A percentile compares a stretch with the other conserved stretches of the same genome.
Conservation (phyloP, 2,888 invertebrate genomes). For the Cosmopolites sordidus region DNA sequence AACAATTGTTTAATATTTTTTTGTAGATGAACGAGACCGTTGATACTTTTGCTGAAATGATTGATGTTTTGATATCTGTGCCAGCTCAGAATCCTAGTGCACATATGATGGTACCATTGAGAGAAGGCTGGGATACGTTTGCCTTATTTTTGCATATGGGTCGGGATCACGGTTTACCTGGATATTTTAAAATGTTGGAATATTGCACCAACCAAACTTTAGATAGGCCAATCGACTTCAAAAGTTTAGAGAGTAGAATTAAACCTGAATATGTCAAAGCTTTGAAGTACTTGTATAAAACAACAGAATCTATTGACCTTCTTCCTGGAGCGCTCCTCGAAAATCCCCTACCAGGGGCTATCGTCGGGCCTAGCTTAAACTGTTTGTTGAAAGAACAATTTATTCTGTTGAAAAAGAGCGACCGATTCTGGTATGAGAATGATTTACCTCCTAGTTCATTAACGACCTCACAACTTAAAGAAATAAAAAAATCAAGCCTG, state of each 20-base stretch:
- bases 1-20: neutral
- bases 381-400: conserved; percentile 84
- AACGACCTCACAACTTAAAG: conserved; percentile 69
- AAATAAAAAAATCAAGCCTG: conserved; percentile 74
- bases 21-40: conserved; percentile 57
- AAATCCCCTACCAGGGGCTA: conserved; percentile 66
- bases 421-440: conserved; percentile 95
- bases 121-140: conserved; percentile 48
- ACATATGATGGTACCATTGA: conserved; percentile 47
- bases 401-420: conserved; percentile 74
- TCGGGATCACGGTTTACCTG: conserved; percentile 77
- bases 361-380: conserved; percentile 85
- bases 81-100: conserved; percentile 61
- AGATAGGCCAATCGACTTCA: conserved; percentile 36
- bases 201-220: conserved; percentile 55
- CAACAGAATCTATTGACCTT: conserved; percentile 76
- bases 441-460: conserved; percentile 86
- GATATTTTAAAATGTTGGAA: conserved; percentile 65
- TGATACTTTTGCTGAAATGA: conserved; percentile 48
- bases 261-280: conserved; percentile 57
- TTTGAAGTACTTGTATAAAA: conserved; percentile 64
- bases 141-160: conserved; percentile 58
- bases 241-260: conserved; percentile 57
- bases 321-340: conserved; percentile 81
- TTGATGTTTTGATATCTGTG: conserved; percentile 60